Conservation (phyloP, 30 jellyfish, hydroid and myxozoan genomes). For the Hydractinia symbiolongicarpus region DNA sequence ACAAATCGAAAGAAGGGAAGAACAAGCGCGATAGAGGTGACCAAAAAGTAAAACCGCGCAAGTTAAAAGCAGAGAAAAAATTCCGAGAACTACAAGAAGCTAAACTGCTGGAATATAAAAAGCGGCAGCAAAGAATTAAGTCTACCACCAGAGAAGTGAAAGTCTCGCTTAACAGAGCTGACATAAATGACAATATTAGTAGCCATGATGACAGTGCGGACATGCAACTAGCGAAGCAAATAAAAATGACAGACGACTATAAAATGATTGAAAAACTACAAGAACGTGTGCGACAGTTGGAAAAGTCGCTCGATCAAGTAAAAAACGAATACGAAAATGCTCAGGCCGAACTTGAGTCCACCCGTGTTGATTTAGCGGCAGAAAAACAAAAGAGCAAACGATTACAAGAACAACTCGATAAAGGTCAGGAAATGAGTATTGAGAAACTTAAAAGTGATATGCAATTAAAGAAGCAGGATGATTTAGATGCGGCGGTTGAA, state of each 20-base stretch:
- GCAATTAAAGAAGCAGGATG: constrained; percentile 23
- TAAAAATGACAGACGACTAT: constrained; percentile 85
- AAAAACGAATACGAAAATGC: constrained; percentile 70
- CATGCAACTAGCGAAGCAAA: constrained; percentile 36
- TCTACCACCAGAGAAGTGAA: neutral
- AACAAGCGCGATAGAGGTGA: constrained; percentile 8
- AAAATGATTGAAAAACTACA: constrained; percentile 68
- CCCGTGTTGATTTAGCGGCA: constrained; percentile 16
- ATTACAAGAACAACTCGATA: constrained; percentile 22
- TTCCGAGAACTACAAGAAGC: constrained; percentile 20
- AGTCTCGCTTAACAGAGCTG: neutral
- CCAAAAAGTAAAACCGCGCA: neutral
- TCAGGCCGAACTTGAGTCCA: constrained; percentile 30
- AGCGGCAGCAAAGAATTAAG: neutral
- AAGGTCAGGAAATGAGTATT: constrained; percentile 22
- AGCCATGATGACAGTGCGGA: constrained; percentile 42
- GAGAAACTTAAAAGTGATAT: constrained; percentile 18
- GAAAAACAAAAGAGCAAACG: constrained; percentile 23
- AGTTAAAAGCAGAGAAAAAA: constrained; percentile 13
- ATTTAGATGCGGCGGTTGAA: constrained; percentile 29
- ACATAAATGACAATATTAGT: constrained; percentile 8
- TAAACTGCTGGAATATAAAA: constrained; percentile 4
- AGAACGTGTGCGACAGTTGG: constrained; percentile 59
- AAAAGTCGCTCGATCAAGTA: constrained; percentile 46
- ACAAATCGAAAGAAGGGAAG: neutral